Conservation (phyloP, 2,797 vertebrate genomes). For the Karalla daura region DNA sequence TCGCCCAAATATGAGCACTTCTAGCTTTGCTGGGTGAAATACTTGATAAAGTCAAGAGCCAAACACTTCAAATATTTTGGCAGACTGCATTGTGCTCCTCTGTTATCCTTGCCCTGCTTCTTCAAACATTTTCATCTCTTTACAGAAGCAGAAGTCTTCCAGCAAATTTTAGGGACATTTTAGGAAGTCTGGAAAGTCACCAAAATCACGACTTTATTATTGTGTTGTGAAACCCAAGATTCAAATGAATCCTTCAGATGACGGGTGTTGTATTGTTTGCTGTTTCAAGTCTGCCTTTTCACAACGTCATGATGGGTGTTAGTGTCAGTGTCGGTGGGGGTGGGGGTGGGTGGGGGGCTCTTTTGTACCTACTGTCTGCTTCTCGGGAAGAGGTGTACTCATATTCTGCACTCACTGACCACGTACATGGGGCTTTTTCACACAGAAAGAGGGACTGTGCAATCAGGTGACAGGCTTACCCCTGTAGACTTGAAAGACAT, state of each 20-base stretch:
- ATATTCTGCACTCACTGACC: not conserved
- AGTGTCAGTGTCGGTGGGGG: too few relatives aligned
- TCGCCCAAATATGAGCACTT: not conserved
- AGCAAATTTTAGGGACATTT: not conserved
- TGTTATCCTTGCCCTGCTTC: not conserved
- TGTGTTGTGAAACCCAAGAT: not conserved
- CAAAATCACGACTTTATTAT: slow-evolving; percentile 2
- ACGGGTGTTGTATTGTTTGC: not conserved
- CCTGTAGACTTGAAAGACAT: slow-evolving; percentile 13
- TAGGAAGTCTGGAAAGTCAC: not conserved
- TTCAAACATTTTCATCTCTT: slow-evolving; percentile 6
- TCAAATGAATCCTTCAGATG: not conserved
- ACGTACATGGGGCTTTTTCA: not conserved
- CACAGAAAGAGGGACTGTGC: slow-evolving; percentile 6
- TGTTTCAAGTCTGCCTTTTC: not conserved
- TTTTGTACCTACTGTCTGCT: not conserved
- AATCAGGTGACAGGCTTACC: slow-evolving; percentile 13
- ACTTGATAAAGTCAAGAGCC: not conserved
- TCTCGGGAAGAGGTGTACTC: not conserved
- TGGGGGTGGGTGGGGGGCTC: not conserved
- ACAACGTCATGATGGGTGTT: not conserved
- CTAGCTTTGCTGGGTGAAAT: slow-evolving; percentile 16
- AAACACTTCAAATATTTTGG: not conserved
- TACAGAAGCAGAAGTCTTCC: not conserved
- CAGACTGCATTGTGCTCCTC: not conserved